These are phyloP conservation scores for Deladenus siricidicola DNA, from an alignment of 2,888 invertebrate genomes.

Conservation along the genomic window DNA sequence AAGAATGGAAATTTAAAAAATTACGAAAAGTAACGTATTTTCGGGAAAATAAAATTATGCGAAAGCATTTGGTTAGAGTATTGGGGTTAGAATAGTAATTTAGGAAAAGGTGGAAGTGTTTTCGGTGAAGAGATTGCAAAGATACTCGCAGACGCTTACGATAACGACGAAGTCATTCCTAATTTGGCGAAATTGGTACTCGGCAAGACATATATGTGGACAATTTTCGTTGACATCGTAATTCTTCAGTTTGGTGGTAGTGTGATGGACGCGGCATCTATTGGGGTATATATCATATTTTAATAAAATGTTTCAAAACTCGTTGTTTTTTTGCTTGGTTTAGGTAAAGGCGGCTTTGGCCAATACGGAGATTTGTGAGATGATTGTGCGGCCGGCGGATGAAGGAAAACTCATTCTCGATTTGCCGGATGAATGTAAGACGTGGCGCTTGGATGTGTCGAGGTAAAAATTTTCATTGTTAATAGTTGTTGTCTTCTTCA, in stretches of 20 bases:
- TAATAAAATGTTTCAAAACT: background rate
- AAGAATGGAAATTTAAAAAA: no score
- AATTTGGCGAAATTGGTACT: conserved; percentile 24
- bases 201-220: conserved; percentile 38
- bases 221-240: conserved; percentile 42
- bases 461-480: no score
- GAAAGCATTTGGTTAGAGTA: no score
- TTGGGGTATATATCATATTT: conserved; percentile 59
- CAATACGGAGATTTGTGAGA: conserved; percentile 35
- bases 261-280: conserved; percentile 83
- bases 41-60: no score
- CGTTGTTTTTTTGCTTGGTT: background rate
- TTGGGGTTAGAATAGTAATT: conserved; percentile 10
- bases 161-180: conserved; percentile 62
- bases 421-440: conserved; percentile 29
- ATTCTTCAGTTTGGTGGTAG: conserved; percentile 90
- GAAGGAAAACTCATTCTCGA: conserved; percentile 38
- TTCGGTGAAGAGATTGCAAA: conserved; percentile 75
- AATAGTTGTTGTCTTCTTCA: no score
- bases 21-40: no score
- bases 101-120: conserved; percentile 75
- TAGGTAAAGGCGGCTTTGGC: conserved; percentile 43
- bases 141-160: conserved; percentile 70
- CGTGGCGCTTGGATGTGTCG: conserved; percentile 36
- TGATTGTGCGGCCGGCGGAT: conserved; percentile 38